Evolutionary conservation across 2,888 invertebrate species (phyloP), one percentile per base, ranked within the genome.

Genomic region (Anarsia innoxiella): DNA sequence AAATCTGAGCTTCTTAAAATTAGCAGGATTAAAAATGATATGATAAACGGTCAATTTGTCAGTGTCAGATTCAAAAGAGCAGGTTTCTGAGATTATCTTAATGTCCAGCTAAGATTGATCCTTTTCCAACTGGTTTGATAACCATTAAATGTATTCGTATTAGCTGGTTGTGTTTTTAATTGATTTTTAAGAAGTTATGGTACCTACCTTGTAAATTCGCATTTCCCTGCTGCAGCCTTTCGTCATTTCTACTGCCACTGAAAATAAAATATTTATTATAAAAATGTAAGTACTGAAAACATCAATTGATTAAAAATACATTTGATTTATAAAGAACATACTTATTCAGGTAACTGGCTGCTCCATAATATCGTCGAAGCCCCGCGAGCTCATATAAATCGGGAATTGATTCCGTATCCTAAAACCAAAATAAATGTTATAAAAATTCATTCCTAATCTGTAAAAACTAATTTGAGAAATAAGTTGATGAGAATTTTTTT

Each of bases 181-280:
- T n/a, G n/a, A n/a, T n/a, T n/a, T n/a, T n/a, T n/a, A n/a, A n/a
- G n/a, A n/a, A n/a, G n/a, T n/a, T n/a, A n/a, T n/a, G n/a, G n/a
- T n/a, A n/a, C n/a, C n/a, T 63, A 79, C 79, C 77, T 71, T 83
- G 80, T 31, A 84, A 66, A 54, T 84, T 84, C 0, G 66, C 82
- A 55, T 83, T 84, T 48, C 83, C 83, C 39, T 66, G 71, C 39
- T 80, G 74, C 19, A 83, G 48, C 51, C 75, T 66, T 49, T 83
- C 79, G 39, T 78, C 74, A 23, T 57, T 77, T 38, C 61, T 69
- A 16, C 62, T 59, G 16, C 40, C 56, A 50, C 77, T 79, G 49
- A 38, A 54, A 31, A 44, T 43, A 41, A 35, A 25, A 25, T 25
- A n/a, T 19, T 19, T 5, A 3, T n/a, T n/a, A n/a, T 6, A 19